Base-by-base conservation (phyloP, 2,797 vertebrate species). In the Percopsis omiscomaycus region DNA sequence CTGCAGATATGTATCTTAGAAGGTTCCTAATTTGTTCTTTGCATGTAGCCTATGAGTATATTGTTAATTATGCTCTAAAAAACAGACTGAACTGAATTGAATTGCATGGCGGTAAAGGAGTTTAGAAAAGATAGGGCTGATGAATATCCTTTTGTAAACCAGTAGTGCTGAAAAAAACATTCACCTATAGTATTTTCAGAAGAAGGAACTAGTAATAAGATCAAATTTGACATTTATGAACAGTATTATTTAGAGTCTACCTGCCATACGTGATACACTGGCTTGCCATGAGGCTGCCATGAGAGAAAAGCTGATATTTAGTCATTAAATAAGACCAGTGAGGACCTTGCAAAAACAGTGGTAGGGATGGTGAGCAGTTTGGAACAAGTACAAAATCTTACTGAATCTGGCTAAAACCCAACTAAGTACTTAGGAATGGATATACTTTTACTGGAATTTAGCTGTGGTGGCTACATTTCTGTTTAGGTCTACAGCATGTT, bases 1-100 rank as follows among this genome's bases (percentile, higher is more conserved):
- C 22, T 28, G 11, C 27, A 53, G 51, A 53, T 27, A 27, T 12
- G 3, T 28, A 29, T 53, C 10, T n/a, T 8, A 6, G 44, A 45
- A 45, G 5, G 5, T 32, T 5, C 61, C 54, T 57, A 42, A 61
- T 64, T 28, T 62, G 44, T 30, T 45, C 59, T 61, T 55, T 44
- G 44, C 45, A 55, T 63, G 59, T 59, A 37, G 28, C 13, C 58
- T 51, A 75, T 59, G 27, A 22, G 53, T 37, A 62, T 67, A 50
- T 48, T 44, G 44, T 67, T 61, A 37, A 16, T 29, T 32, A 30
- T 8, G 45, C 65, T 59, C 58, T 57, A 49, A 56, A 15, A 51
- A 59, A 50, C 16, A 55, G 54, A 70, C 67, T 54, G 65, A 66
- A 22, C 58, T 54, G 30, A 51, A 45, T 15, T 42, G 37, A 37